Percentiles rank a stretch among this genome's conserved stretches.
These are phyloP conservation scores for Noctilio leporinus DNA, from an alignment of 2,113 vertebrate genomes.

Conservation along the genomic window DNA sequence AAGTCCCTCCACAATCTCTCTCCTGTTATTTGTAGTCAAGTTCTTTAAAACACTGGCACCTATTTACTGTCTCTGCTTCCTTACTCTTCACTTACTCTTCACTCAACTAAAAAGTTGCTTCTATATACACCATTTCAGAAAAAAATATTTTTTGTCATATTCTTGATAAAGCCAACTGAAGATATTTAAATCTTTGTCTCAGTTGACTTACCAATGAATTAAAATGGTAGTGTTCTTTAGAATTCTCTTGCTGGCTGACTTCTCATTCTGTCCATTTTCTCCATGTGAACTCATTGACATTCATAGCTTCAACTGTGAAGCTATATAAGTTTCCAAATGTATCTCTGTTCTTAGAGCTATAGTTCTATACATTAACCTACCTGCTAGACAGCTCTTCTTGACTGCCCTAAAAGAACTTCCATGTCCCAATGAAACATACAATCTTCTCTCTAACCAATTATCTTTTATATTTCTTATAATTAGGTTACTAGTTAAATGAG, in stretches of 20 bases:
- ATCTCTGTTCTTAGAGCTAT: background rate
- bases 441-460: background rate
- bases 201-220: background rate
- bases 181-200: background rate
- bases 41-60: background rate
- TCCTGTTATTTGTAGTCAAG: background rate
- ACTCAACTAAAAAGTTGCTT: background rate
- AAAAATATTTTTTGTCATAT: background rate
- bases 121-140: background rate
- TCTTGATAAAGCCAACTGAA: background rate
- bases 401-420: background rate
- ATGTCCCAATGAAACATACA: background rate
- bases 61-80: background rate
- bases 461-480: background rate
- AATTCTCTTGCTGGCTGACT: background rate
- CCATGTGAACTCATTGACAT: background rate
- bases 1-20: background rate
- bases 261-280: background rate
- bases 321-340: background rate
- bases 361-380: background rate
- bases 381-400: background rate
- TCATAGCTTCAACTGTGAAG: background rate
- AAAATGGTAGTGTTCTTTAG: background rate
- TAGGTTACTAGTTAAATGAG: background rate
- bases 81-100: background rate